phyloP scores from a whole-genome alignment of 1,140 invertebrate species.

The Ips nitidus region DNA sequence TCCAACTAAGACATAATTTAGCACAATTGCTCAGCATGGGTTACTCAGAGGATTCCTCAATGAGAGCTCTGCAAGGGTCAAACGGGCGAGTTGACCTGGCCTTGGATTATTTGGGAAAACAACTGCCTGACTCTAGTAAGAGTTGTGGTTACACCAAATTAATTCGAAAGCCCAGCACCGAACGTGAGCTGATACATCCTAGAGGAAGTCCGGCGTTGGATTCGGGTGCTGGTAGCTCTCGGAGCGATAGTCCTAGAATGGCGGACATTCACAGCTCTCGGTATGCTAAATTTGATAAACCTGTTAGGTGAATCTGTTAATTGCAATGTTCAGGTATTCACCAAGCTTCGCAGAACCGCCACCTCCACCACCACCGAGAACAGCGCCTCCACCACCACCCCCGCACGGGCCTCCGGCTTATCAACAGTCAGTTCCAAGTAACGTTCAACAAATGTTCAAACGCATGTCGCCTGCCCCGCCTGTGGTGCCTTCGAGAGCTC shows the following conservation, averaged over 20 bases:
- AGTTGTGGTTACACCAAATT: constrained; percentile 68
- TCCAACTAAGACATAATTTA: constrained; percentile 47
- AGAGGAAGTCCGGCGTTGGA: constrained; percentile 83
- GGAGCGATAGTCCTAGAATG: constrained; percentile 81
- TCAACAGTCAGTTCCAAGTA: constrained; percentile 60
- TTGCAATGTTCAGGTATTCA: constrained; percentile 59
- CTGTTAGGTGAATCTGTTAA: not conserved
- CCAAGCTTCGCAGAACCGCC: constrained; percentile 65
- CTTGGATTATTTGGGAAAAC: constrained; percentile 68
- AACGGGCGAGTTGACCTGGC: constrained; percentile 70
- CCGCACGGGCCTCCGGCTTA: constrained; percentile 49
- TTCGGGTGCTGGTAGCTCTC: constrained; percentile 81
- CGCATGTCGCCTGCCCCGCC: constrained; percentile 75
- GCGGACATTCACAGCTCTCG: constrained; percentile 52
- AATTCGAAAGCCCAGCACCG: constrained; percentile 83
- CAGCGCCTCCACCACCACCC: constrained; percentile 71
- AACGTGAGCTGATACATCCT: constrained; percentile 74
- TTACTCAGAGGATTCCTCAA: constrained; percentile 65
- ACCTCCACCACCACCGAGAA: constrained; percentile 66
- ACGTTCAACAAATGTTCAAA: constrained; percentile 81
- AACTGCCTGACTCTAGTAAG: constrained; percentile 52
- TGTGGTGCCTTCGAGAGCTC: constrained; percentile 61
- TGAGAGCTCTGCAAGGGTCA: constrained; percentile 67
- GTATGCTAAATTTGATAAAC: not conserved
- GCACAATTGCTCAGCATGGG: constrained; percentile 61